Percentiles rank a stretch among this genome's conserved stretches.
phyloP scores from a whole-genome alignment of 1,140 invertebrate species.

The Geopemphigus sp. region DNA sequence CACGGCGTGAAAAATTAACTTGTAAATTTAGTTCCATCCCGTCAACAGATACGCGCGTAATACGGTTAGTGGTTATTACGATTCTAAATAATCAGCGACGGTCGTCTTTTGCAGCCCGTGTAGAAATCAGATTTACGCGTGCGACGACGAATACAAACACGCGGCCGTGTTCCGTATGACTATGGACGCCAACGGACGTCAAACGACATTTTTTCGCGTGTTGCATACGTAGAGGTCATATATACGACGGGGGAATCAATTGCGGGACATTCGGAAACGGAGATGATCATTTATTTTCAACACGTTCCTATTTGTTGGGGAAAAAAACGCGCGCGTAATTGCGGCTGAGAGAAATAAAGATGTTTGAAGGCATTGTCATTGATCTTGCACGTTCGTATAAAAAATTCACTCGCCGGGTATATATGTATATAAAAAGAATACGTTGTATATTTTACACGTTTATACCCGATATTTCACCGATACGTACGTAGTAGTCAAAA shows the following conservation, averaged over 20 bases:
- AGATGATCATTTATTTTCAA: conserved; percentile 4
- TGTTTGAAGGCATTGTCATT: neutral
- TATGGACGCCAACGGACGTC: neutral
- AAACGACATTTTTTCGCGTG: neutral
- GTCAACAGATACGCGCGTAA: too few relatives aligned
- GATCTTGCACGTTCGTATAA: neutral
- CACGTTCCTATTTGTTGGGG: neutral
- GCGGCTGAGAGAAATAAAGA: neutral
- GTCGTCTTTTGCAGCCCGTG: neutral
- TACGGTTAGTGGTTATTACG: too few relatives aligned
- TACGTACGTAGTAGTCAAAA: too few relatives aligned
- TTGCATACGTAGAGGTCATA: neutral
- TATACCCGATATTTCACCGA: too few relatives aligned
- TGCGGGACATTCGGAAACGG: neutral
- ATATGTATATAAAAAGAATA: neutral
- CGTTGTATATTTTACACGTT: too few relatives aligned
- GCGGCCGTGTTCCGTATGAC: too few relatives aligned
- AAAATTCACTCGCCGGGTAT: neutral
- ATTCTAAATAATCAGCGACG: too few relatives aligned
- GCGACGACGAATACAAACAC: too few relatives aligned
- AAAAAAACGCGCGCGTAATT: neutral
- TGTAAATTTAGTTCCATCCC: too few relatives aligned
- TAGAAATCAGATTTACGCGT: neutral
- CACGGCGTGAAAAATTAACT: too few relatives aligned
- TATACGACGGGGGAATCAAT: neutral